Base-by-base conservation (phyloP, 2,113 vertebrate species). In the Hydrochoerus hydrochaeris region DNA sequence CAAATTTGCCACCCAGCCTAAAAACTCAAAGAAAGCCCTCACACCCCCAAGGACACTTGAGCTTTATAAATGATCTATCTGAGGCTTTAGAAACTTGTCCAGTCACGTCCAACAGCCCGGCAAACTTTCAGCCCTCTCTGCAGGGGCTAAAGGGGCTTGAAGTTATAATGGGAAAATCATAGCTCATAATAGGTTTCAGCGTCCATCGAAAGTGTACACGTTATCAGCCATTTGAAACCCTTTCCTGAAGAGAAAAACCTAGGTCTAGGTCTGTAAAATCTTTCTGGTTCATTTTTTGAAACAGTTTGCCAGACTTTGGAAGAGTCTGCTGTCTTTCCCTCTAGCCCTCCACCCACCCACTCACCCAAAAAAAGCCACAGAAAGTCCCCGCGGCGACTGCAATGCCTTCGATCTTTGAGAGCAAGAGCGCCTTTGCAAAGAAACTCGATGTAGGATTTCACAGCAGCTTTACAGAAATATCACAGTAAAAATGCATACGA, bases 31-130 rank as follows among this genome's bases (percentile, higher is more conserved):
- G 60, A 84, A 97, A 96, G 57, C 88, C 84, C 94, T 65, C 86
- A 75, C 52, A 54, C 65, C 75, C 52, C 46, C 73, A 85, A 96
- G 93, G 97, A 94, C 89, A 94, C 65, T 7, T 54, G 44, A 93
- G 75, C 63, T 97, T 95, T 88, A 88, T 86, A 94, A 97, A 92
- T 93, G 89, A 88, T 95, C 87, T 84, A 52, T 58, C 94, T 38
- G 80, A 89, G 82, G 92, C 85, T 85, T 93, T 87, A 87, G 80
- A 73, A 86, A 62, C 80, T 60, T 93, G 95, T 88, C 91, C 84
- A 20, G 97, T 93, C 97, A 92, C 69, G 49, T 84, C 95, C 91
- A 91, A 86, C 80, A 95, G 85, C 69, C 75, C 8, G 10, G 93
- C 88, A 96, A 91, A 88, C 83, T 96, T 96, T 95, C 95, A 69